Evolutionary conservation across 2,113 vertebrate species (phyloP).

Genomic region (Clupea harengus): DNA sequence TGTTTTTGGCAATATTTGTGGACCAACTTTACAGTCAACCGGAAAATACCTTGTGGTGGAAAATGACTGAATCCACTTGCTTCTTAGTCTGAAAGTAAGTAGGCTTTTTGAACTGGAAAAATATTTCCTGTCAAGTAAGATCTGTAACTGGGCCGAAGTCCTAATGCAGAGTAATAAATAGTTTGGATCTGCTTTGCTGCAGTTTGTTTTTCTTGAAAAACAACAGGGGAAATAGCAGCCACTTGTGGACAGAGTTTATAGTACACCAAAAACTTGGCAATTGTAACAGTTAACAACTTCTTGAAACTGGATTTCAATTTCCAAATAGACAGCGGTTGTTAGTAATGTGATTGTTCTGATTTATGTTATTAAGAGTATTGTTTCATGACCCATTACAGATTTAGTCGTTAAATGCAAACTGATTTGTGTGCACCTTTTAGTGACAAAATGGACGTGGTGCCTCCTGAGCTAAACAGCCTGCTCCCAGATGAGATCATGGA

Average conservation of each 20-base stretch:
- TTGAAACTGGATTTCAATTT: background rate
- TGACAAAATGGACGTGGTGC: conserved; percentile 91
- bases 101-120: background rate
- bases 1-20: background rate
- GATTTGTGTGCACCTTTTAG: conserved; percentile 53
- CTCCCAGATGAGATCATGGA: conserved; percentile 99
- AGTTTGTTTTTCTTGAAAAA: background rate
- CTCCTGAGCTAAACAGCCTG: conserved; percentile 94
- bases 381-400: background rate
- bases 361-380: background rate
- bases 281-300: background rate
- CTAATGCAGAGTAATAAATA: background rate
- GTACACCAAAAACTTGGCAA: background rate
- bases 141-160: background rate
- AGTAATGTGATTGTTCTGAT: background rate
- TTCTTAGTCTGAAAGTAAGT: background rate
- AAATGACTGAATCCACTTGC: background rate
- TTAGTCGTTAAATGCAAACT: background rate
- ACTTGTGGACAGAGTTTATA: background rate
- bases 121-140: background rate
- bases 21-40: background rate
- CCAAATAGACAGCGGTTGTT: background rate
- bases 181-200: background rate
- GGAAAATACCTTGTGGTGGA: background rate
- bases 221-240: background rate